Base-by-base conservation (phyloP, 2,113 vertebrate genomes). In the Polyodon spathula region DNA sequence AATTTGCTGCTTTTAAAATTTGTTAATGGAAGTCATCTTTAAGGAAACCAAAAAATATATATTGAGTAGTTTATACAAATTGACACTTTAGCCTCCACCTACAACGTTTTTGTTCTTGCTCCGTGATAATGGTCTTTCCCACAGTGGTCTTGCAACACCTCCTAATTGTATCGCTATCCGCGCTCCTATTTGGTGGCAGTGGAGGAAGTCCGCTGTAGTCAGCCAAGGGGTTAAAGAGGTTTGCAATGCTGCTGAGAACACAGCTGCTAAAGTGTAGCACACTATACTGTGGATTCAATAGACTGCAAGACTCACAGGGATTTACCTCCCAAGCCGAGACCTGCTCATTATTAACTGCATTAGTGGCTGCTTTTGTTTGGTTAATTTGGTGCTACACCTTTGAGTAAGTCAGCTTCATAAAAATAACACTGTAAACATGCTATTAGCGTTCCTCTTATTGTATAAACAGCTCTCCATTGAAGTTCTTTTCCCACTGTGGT, bases 331-430 rank as follows among this genome's bases (percentile, higher is more conserved):
- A 37, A 70, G 70, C 52, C 64, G 61, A 42, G 63, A n/a, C n/a
- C n/a, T n/a, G 27, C 75, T 74, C 5, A 0, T 70, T 73, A 65
- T 68, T 77, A 80, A 70, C 60, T 70, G 39, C 43, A 63, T 69
- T 76, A 81, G 70, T 60, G 69, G 40, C 46, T 70, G 72, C 69
- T 77, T 75, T 61, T 63, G 62, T 73, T 77, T 73, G 72, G 68
- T 51, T 77, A 76, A 76, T 76, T 68, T 62, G 66, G 64, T 1
- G n/a, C 61, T 73, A 69, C 69, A 76, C 59, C 72, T 76, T 63
- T 46, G 55, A 73, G 48, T 61, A 76, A 74, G 56, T 51, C 59
- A 77, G 79, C 61, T 71, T 63, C 56, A 66, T 0, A 0, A 67
- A 73, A 71, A 70, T 72, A 71, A 78, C 37, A 55, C 78, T 74